These are phyloP conservation scores for Chrysaora quinquecirrha DNA, from an alignment of 30 jellyfish, hydroid and myxozoan genomes.

Conservation along the genomic window DNA sequence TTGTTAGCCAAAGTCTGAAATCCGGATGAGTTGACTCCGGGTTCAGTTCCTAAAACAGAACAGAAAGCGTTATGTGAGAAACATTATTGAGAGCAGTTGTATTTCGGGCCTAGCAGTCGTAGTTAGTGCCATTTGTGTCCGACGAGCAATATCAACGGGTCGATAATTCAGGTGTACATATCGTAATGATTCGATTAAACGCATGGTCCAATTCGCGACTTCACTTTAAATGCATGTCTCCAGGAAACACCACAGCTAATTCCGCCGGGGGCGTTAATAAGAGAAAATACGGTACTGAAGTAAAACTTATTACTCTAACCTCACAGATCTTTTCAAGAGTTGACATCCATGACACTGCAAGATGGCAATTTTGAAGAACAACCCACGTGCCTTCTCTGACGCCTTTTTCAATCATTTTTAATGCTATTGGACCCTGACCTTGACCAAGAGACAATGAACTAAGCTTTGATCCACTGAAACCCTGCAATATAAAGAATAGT, in stretches of 20 bases:
- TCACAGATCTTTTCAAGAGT: constrained; percentile 95
- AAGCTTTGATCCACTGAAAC: constrained; percentile 94
- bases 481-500: constrained; percentile 42
- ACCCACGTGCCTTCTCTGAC: constrained; percentile 97
- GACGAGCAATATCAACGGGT: no score
- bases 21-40: constrained; percentile 97
- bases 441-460: constrained; percentile 97
- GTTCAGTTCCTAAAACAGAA: constrained; percentile 69
- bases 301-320: constrained; percentile 64
- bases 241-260: no score
- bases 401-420: constrained; percentile 96
- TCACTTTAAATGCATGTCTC: no score
- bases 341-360: constrained; percentile 99
- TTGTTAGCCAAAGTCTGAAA: constrained; percentile 90
- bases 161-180: no score
- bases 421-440: constrained; percentile 99
- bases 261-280: no score
- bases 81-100: no score
- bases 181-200: no score
- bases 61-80: neutral
- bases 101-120: no score
- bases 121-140: no score
- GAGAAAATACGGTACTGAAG: no score
- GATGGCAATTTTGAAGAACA: constrained; percentile 95
- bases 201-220: no score